phyloP scores from a whole-genome alignment of 1,140 invertebrate species.

The Telenomus remus region DNA sequence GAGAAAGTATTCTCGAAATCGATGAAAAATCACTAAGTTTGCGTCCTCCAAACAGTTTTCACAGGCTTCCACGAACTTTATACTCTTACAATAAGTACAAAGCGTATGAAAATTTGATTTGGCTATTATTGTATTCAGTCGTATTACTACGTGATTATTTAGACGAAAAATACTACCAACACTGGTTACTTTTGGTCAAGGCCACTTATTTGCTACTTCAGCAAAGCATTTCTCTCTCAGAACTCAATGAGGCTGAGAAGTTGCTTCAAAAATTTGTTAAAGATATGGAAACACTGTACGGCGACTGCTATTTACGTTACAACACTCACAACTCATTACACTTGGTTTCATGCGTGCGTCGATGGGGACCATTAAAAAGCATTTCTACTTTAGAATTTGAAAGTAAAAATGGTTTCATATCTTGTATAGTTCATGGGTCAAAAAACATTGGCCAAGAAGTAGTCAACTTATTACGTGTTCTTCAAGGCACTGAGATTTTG shows the following conservation, averaged over 20 bases:
- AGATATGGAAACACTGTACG: slow-evolving; percentile 32
- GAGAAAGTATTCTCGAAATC: slow-evolving; percentile 1
- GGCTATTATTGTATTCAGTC: slow-evolving; percentile 41
- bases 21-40: neutral
- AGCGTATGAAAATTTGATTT: slow-evolving; percentile 45
- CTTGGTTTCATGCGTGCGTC: slow-evolving; percentile 41
- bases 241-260: slow-evolving; percentile 18
- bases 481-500: slow-evolving; percentile 30
- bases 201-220: slow-evolving; percentile 24
- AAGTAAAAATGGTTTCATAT: slow-evolving; percentile 48
- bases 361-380: slow-evolving; percentile 54
- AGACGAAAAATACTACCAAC: slow-evolving; percentile 39
- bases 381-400: slow-evolving; percentile 56
- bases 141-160: slow-evolving; percentile 22
- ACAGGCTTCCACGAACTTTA: slow-evolving; percentile 32
- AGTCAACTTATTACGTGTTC: slow-evolving; percentile 38
- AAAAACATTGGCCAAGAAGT: slow-evolving; percentile 55
- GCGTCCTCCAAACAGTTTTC: slow-evolving; percentile 31
- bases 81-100: slow-evolving; percentile 24
- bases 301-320: slow-evolving; percentile 36
- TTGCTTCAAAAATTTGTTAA: slow-evolving; percentile 36
- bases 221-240: slow-evolving; percentile 15
- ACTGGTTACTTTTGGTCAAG: slow-evolving; percentile 40
- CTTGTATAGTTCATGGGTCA: slow-evolving; percentile 40
- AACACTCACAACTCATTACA: slow-evolving; percentile 54